Evolutionary conservation across 2,113 vertebrate genomes (phyloP).

Genomic region (Suncus etruscus): DNA sequence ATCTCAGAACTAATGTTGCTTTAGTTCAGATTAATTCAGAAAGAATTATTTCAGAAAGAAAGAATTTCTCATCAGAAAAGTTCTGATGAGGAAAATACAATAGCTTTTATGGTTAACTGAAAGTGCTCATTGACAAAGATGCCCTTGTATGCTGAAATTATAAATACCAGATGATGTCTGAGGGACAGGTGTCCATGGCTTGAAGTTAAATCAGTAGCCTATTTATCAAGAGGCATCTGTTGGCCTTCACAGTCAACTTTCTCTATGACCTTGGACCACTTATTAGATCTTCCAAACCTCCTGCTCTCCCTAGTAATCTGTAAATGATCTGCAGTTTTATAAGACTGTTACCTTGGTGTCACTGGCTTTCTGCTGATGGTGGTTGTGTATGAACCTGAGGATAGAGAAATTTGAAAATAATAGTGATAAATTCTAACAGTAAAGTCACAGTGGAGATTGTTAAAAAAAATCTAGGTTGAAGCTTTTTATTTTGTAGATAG

Average conservation of each 20-base stretch:
- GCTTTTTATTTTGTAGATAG: not conserved
- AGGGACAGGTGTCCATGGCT: constrained; percentile 43
- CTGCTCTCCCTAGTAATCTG: not conserved
- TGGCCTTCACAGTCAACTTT: not conserved
- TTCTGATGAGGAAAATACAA: not conserved
- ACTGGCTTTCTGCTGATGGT: not conserved
- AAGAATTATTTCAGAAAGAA: not conserved
- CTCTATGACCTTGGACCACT: constrained; percentile 18
- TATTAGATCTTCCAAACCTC: not conserved
- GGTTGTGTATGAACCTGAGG: not conserved
- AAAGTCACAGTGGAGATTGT: not conserved
- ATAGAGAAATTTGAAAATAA: constrained; percentile 2
- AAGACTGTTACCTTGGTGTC: not conserved
- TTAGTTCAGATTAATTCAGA: too few relatives aligned
- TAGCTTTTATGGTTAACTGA: not conserved
- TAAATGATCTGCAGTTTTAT: not conserved
- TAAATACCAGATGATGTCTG: not conserved
- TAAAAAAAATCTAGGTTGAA: not conserved
- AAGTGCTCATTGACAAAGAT: not conserved
- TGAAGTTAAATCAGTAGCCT: constrained; percentile 21
- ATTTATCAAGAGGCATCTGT: constrained; percentile 19
- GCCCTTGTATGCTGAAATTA: not conserved
- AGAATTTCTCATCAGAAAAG: not conserved
- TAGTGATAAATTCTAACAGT: not conserved
- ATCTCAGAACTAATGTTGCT: not conserved